Evolutionary conservation across 2,888 invertebrate species (phyloP).

Genomic region (Hypena proboscidalis): DNA sequence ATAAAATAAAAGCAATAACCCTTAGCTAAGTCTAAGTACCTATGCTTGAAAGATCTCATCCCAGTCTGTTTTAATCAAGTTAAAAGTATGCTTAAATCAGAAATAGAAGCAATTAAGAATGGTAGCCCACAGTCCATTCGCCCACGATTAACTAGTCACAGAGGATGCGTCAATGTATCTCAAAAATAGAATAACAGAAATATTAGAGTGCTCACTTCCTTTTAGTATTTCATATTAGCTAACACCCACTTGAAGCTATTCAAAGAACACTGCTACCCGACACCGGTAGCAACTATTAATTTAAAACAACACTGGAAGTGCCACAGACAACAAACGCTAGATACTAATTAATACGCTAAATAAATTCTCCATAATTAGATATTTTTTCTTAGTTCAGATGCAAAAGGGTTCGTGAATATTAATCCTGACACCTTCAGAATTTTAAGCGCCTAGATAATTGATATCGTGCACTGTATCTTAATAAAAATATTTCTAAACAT

Average conservation of each 20-base stretch:
- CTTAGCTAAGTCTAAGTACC: too few relatives aligned
- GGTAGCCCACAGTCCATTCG: too few relatives aligned
- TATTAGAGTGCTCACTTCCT: not conserved
- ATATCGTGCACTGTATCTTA: slow-evolving; percentile 25
- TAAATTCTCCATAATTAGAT: slow-evolving; percentile 23
- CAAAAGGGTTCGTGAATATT: slow-evolving; percentile 31
- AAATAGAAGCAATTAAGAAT: too few relatives aligned
- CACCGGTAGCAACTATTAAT: slow-evolving; percentile 19
- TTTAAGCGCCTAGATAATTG: slow-evolving; percentile 18
- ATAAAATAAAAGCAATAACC: too few relatives aligned
- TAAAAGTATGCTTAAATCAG: too few relatives aligned
- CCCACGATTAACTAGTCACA: too few relatives aligned
- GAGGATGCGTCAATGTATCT: not conserved
- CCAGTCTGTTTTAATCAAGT: too few relatives aligned
- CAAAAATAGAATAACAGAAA: not conserved
- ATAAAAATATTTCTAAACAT: slow-evolving; percentile 4
- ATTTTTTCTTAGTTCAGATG: slow-evolving; percentile 30
- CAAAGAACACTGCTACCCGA: not conserved
- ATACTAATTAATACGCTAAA: slow-evolving; percentile 28
- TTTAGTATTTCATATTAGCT: not conserved
- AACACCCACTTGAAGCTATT: slow-evolving; percentile 1
- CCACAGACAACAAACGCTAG: slow-evolving; percentile 29
- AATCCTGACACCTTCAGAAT: slow-evolving; percentile 23
- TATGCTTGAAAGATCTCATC: too few relatives aligned
- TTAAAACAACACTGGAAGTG: slow-evolving; percentile 25